Evolutionary conservation across 2,888 invertebrate genomes (phyloP).

Genomic region (Neoaliturus tenellus): DNA sequence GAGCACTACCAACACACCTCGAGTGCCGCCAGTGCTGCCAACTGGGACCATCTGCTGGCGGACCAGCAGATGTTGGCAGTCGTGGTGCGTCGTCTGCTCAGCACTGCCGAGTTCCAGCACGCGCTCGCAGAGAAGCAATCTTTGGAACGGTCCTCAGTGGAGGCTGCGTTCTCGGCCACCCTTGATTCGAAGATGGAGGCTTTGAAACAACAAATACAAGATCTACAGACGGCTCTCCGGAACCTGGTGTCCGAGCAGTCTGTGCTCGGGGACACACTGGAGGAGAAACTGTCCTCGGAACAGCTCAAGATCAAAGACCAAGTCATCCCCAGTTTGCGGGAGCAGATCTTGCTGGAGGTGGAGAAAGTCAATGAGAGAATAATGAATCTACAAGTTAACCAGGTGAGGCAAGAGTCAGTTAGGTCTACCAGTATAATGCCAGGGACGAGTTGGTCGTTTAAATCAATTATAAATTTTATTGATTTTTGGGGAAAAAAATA

Average conservation of each 20-base stretch:
- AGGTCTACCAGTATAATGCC: too few relatives aligned
- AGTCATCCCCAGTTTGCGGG: not conserved
- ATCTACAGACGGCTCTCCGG: not conserved
- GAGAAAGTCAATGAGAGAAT: not conserved
- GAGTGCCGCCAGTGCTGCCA: not conserved
- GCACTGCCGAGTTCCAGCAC: not conserved
- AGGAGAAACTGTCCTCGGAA: not conserved
- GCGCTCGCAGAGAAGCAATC: not conserved
- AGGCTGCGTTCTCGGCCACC: not conserved
- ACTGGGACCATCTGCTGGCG: conserved; percentile 2
- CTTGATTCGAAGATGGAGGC: not conserved
- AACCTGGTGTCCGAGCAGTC: conserved; percentile 23
- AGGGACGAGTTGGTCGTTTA: too few relatives aligned
- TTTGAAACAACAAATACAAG: conserved; percentile 37
- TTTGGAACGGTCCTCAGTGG: not conserved
- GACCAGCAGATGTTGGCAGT: not conserved
- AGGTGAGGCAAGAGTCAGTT: conserved; percentile 7
- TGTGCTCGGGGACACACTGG: not conserved
- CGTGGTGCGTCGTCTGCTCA: conserved; percentile 1
- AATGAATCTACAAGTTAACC: not conserved
- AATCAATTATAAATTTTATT: too few relatives aligned
- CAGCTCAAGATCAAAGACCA: not conserved
- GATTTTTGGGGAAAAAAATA: too few relatives aligned
- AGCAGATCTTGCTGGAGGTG: conserved; percentile 11
- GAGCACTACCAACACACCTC: not conserved